phyloP scores from a whole-genome alignment of 2,113 vertebrate genomes.

The Balaeniceps rex region DNA sequence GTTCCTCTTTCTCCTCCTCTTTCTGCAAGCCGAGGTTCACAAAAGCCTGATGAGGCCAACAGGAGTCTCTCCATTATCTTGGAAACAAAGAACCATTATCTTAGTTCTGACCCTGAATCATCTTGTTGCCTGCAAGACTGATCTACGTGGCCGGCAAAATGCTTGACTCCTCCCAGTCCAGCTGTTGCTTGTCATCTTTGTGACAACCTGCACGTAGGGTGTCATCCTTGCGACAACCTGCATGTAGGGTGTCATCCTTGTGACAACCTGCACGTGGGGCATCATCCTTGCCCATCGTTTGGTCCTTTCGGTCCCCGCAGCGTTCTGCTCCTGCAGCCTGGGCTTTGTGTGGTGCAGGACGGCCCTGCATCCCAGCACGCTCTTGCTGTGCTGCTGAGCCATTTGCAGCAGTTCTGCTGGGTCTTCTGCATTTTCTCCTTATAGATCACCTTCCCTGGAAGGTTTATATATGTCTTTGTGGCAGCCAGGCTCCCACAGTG shows the following conservation, averaged over 20 bases:
- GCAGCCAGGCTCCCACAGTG: not conserved
- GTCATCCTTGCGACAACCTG: not conserved
- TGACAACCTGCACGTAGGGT: not conserved
- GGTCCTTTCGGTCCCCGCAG: not conserved
- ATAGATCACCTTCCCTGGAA: not conserved
- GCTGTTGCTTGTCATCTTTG: not conserved
- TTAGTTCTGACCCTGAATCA: not conserved
- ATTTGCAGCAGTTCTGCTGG: not conserved
- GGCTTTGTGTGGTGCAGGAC: not conserved
- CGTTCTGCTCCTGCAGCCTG: not conserved
- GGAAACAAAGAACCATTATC: not conserved
- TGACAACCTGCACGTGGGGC: not conserved
- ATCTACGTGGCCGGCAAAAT: not conserved
- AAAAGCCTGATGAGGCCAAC: not conserved
- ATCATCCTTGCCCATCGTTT: not conserved
- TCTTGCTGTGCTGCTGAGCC: not conserved
- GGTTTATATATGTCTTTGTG: not conserved
- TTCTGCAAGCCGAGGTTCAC: not conserved
- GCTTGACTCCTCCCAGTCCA: not conserved
- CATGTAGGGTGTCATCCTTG: not conserved
- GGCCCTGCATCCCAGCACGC: fast-evolving
- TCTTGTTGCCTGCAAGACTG: not conserved
- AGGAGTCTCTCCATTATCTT: not conserved
- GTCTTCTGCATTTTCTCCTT: not conserved
- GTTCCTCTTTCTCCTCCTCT: not conserved